phyloP scores from a whole-genome alignment of 1,140 invertebrate genomes.

The Brachionus paranguensis region DNA sequence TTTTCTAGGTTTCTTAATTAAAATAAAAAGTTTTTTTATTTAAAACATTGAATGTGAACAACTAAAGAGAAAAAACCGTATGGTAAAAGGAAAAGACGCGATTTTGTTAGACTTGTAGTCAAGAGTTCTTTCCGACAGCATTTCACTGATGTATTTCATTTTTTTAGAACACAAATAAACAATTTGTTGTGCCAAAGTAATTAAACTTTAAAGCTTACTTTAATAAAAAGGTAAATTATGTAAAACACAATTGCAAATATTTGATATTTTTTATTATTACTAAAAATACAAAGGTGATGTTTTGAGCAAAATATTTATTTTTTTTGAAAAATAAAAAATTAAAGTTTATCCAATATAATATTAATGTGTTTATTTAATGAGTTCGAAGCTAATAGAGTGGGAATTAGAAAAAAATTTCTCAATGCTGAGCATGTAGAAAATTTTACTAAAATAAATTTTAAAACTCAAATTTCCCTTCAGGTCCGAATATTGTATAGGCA shows the following conservation, averaged over 20 bases:
- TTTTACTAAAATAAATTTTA: neutral
- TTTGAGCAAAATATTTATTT: neutral
- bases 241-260: neutral
- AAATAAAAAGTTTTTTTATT: neutral
- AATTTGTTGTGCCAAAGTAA: neutral
- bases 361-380: neutral
- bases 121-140: neutral
- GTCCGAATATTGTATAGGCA: too few relatives aligned
- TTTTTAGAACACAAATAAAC: neutral
- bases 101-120: neutral
- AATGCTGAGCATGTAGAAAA: neutral
- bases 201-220: neutral
- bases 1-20: neutral
- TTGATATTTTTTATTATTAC: neutral
- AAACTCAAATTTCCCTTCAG: neutral
- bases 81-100: constrained; percentile 1
- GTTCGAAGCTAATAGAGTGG: neutral
- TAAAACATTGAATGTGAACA: neutral
- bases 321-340: neutral
- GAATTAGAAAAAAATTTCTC: neutral
- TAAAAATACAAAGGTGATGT: neutral
- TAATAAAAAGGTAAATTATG: neutral
- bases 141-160: neutral
- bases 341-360: neutral
- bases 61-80: neutral